Evolutionary conservation across 2,113 vertebrate species (phyloP), one percentile per base, ranked within the genome.

Genomic region (Oncorhynchus kisutch): DNA sequence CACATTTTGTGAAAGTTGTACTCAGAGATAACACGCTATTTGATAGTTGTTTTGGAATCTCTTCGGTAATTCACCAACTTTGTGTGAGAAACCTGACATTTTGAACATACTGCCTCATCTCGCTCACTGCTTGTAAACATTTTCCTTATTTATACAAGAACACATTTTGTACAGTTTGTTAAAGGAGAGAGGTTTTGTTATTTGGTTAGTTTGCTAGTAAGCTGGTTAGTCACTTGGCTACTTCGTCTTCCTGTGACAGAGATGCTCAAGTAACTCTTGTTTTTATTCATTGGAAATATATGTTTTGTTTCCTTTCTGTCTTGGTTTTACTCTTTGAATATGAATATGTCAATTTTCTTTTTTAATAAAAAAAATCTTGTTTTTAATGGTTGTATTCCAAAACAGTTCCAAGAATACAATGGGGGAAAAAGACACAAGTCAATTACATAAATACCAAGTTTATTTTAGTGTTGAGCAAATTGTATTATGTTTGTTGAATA

Each of bases 71-170:
- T 54, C 16, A 3, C 16, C 12, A 45, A 45, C 39, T 45, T 45
- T 45, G 9, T 45, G 9, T 45, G 9, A 45, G 16, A 54, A 18
- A 54, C 45, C 67, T 25, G 72, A 73, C 29, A 14, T 82, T 84
- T 77, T 85, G 81, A 90, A 86, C 78, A 84, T 85, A 39, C 2
- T 67, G 83, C 76, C 80, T 77, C 76, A 29, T 89, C 87, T 87
- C 39, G 11, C 84, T 74, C 57, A 79, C 88, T 89, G 90, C 88
- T 91, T 89, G 88, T 81, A 82, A 92, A 88, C 82, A 84, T 81
- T 85, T 45, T 91, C 84, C 85, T 93, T 93, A 94, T 93, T 93
- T 93, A 93, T 93, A 93, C 89, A 91, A 88, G 45, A 91, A 92
- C 87, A 90, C 89, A 90, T 93, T 90, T 93, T 93, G 92, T 93